Percentiles rank a stretch among this genome's conserved stretches.
Evolutionary conservation across 2,113 vertebrate species (phyloP).

Genomic region (Ursus arctos): DNA sequence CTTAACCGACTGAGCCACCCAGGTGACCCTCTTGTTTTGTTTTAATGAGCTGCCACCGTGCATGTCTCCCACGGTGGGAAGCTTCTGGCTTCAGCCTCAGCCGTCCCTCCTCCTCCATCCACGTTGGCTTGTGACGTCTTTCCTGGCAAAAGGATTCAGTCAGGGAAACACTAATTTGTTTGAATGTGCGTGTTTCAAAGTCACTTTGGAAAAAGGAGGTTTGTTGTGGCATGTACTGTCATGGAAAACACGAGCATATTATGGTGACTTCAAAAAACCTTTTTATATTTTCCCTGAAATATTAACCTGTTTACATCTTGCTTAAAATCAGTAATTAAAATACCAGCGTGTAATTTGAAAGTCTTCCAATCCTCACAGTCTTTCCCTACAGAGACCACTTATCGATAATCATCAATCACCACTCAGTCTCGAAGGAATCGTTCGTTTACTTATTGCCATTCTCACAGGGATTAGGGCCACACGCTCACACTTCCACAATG

Average conservation of each 20-base stretch:
- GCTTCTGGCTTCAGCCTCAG: accelerated
- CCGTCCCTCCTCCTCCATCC: neutral
- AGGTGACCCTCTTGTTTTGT: neutral
- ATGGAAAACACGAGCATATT: neutral
- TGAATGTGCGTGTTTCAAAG: constrained; percentile 19
- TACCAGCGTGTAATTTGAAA: neutral
- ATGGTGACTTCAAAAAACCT: neutral
- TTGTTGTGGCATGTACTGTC: neutral
- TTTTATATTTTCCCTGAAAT: neutral
- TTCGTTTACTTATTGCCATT: neutral
- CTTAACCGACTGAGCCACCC: no score
- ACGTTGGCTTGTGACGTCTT: neutral
- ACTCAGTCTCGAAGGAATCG: neutral
- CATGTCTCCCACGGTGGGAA: neutral
- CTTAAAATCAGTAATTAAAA: neutral
- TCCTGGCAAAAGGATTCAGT: neutral
- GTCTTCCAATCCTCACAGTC: neutral
- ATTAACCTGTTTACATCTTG: neutral
- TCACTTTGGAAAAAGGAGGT: neutral
- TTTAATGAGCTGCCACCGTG: neutral
- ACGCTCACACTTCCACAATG: neutral
- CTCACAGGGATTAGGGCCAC: neutral
- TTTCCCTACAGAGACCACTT: neutral
- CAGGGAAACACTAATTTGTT: neutral
- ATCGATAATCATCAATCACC: neutral